These are phyloP conservation scores for Germaria angustata DNA, from an alignment of 2,888 invertebrate genomes.

Conservation along the genomic window DNA sequence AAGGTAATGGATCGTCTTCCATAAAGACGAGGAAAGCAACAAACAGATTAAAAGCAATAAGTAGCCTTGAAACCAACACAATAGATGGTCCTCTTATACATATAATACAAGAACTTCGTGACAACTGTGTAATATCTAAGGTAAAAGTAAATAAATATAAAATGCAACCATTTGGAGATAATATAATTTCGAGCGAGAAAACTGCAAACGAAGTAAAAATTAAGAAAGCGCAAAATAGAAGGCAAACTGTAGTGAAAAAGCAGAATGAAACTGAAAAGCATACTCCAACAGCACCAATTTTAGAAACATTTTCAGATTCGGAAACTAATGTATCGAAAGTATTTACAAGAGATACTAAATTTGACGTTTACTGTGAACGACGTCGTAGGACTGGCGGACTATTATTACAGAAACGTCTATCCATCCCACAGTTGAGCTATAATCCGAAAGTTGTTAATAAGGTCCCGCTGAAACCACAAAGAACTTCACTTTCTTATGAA, in stretches of 20 bases:
- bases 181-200: neutral
- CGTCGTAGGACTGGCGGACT: constrained; percentile 73
- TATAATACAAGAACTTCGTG: constrained; percentile 78
- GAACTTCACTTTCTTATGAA: constrained; percentile 72
- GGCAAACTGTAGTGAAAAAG: neutral
- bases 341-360: neutral
- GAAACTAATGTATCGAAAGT: constrained; percentile 14
- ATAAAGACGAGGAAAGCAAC: neutral
- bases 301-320: constrained; percentile 63
- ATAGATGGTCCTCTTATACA: constrained; percentile 77
- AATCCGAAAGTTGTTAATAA: constrained; percentile 70
- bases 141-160: constrained; percentile 77
- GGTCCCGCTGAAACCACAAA: constrained; percentile 77
- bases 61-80: constrained; percentile 70
- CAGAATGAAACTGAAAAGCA: neutral
- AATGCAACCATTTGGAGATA: constrained; percentile 53
- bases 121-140: constrained; percentile 78
- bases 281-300: constrained; percentile 55
- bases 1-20: neutral
- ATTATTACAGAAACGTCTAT: constrained; percentile 75
- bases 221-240: neutral
- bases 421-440: constrained; percentile 69
- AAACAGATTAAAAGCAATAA: constrained; percentile 70
- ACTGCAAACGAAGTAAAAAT: neutral
- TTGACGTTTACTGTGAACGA: constrained; percentile 61